A percentile compares a stretch with the other conserved stretches of the same genome.
These are phyloP conservation scores for Halcyon smyrnensis DNA, from an alignment of 2,797 vertebrate species.

Conservation along the genomic window DNA sequence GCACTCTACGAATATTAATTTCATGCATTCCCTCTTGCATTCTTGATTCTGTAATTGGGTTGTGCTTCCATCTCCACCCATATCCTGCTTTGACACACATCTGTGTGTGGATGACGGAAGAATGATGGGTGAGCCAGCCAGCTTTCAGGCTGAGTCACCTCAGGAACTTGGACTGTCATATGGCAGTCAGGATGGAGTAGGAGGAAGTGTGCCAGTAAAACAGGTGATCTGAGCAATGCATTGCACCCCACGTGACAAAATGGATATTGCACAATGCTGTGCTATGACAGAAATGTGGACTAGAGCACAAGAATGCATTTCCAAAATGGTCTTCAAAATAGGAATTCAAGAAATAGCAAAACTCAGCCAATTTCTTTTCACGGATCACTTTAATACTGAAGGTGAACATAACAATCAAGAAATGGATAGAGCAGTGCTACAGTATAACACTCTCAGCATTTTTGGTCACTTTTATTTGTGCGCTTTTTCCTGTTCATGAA, in stretches of 20 bases:
- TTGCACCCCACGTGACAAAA: neutral
- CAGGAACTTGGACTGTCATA: neutral
- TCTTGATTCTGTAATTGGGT: neutral
- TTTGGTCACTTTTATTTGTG: neutral
- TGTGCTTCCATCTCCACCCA: neutral
- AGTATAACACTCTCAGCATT: neutral
- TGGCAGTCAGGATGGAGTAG: neutral
- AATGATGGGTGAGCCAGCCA: neutral
- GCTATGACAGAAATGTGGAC: neutral
- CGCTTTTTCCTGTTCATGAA: neutral
- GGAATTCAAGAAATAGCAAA: neutral
- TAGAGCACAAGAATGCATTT: neutral
- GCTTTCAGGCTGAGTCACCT: slow-evolving; percentile 19
- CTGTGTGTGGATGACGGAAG: fast-evolving
- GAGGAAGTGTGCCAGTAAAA: slow-evolving; percentile 26
- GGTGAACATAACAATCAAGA: neutral
- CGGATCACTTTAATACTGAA: neutral
- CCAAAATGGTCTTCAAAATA: neutral
- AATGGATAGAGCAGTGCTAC: neutral
- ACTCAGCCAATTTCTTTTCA: neutral
- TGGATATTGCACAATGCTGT: neutral
- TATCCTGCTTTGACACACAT: slow-evolving; percentile 21
- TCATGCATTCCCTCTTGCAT: neutral
- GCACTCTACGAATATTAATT: neutral
- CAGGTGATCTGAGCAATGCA: slow-evolving; percentile 10